These are phyloP conservation scores for Chlorops oryzae DNA, from an alignment of 1,140 invertebrate genomes.

Conservation along the genomic window DNA sequence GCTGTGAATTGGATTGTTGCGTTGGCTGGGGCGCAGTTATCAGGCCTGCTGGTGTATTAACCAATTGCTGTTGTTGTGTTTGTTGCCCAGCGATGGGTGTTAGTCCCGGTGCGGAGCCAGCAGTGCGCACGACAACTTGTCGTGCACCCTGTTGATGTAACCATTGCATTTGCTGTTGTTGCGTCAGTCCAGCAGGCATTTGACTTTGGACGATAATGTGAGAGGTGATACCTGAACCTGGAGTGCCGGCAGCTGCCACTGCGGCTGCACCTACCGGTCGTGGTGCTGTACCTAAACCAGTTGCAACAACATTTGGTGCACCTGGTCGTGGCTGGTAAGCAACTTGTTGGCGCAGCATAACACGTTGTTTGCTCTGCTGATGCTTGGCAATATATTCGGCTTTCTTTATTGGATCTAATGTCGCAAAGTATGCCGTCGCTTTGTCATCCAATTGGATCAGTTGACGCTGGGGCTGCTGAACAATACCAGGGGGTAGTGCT, in stretches of 20 bases:
- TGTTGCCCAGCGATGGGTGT: slow-evolving; percentile 46
- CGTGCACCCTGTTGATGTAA: slow-evolving; percentile 57
- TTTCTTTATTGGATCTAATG: slow-evolving; percentile 70
- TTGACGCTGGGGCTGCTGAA: slow-evolving; percentile 53
- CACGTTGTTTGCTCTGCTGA: slow-evolving; percentile 56
- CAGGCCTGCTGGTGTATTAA: slow-evolving; percentile 13
- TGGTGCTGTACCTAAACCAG: slow-evolving; percentile 34
- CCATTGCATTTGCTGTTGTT: slow-evolving; percentile 63
- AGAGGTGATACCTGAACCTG: slow-evolving; percentile 51
- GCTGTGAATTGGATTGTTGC: slow-evolving; percentile 18
- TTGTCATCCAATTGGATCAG: slow-evolving; percentile 71
- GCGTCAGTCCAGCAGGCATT: slow-evolving; percentile 56
- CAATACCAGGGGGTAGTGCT: slow-evolving; percentile 34
- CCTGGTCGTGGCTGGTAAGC: slow-evolving; percentile 50
- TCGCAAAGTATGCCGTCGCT: slow-evolving; percentile 74
- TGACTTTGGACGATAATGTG: slow-evolving; percentile 54
- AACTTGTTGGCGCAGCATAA: slow-evolving; percentile 51
- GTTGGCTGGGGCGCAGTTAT: slow-evolving; percentile 9
- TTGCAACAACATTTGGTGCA: slow-evolving; percentile 51
- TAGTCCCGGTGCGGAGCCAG: slow-evolving; percentile 45
- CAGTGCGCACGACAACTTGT: slow-evolving; percentile 50
- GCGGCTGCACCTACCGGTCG: too few species aligned
- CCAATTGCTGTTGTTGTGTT: slow-evolving; percentile 25
- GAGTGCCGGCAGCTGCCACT: slow-evolving; percentile 51
- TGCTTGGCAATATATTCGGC: slow-evolving; percentile 71